Conservation (phyloP, 2,888 invertebrate genomes). For the Drosophila ezoana region DNA sequence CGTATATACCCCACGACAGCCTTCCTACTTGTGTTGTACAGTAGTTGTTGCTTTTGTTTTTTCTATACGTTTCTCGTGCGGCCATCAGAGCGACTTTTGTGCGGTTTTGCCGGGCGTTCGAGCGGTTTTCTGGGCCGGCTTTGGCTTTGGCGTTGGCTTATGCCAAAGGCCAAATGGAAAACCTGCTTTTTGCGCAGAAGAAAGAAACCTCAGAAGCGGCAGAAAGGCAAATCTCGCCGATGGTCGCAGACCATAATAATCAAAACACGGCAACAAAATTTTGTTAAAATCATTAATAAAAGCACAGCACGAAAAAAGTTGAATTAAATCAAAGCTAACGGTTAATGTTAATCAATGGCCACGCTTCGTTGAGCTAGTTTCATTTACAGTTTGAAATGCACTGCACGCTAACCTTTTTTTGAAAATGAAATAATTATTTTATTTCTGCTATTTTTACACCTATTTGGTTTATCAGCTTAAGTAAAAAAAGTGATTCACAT, state of each 20-base stretch:
- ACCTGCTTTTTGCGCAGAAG: slow-evolving; percentile 52
- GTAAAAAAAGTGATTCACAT: slow-evolving; percentile 14
- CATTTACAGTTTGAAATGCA: slow-evolving; percentile 29
- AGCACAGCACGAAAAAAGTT: slow-evolving; percentile 16
- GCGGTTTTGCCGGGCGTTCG: slow-evolving; percentile 57
- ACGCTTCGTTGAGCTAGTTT: slow-evolving; percentile 5
- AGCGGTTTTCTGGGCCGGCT: slow-evolving; percentile 54
- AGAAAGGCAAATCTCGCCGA: slow-evolving; percentile 46
- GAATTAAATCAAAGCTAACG: slow-evolving; percentile 53
- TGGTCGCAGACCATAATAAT: slow-evolving; percentile 39
- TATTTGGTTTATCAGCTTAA: slow-evolving; percentile 16
- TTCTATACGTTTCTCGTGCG: slow-evolving; percentile 26
- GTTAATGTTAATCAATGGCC: slow-evolving; percentile 11
- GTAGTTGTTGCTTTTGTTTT: slow-evolving; percentile 11
- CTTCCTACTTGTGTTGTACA: slow-evolving; percentile 15
- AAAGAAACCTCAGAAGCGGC: slow-evolving; percentile 29
- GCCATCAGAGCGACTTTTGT: slow-evolving; percentile 60
- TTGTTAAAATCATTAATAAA: slow-evolving; percentile 25
- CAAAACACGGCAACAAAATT: neutral
- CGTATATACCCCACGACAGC: neutral
- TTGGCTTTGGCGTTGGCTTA: slow-evolving; percentile 66
- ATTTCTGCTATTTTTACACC: too few relatives aligned
- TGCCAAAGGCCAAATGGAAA: slow-evolving; percentile 75
- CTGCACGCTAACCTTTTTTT: neutral
- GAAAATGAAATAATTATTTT: too few relatives aligned